These are phyloP conservation scores for Listronotus bonariensis DNA, from an alignment of 1,140 invertebrate genomes.

Conservation along the genomic window DNA sequence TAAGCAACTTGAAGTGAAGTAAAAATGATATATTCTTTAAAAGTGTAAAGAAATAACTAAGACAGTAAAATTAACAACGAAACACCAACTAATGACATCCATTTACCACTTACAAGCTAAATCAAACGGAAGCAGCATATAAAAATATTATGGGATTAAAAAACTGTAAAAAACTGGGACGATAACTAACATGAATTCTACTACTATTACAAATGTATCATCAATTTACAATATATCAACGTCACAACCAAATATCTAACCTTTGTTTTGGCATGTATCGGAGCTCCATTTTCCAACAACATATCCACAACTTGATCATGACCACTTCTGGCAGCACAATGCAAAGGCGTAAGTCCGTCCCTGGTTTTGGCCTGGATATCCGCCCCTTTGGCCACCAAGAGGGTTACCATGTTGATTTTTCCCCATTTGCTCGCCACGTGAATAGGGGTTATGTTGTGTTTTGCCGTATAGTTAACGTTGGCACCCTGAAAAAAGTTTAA, in stretches of 20 bases:
- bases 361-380: slow-evolving; percentile 93
- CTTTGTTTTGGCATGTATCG: slow-evolving; percentile 97
- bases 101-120: no score
- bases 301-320: slow-evolving; percentile 95
- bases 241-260: slow-evolving; percentile 57
- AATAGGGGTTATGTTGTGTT: slow-evolving; percentile 91
- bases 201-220: no score
- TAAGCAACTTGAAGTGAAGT: no score
- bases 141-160: slow-evolving; percentile 3
- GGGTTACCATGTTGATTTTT: slow-evolving; percentile 82
- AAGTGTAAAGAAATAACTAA: no score
- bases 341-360: slow-evolving; percentile 91
- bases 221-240: no score
- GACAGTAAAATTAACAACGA: no score
- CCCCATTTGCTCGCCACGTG: slow-evolving; percentile 98
- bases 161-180: no score
- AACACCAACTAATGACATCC: no score
- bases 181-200: no score
- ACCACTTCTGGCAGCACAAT: slow-evolving; percentile 93
- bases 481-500: slow-evolving; percentile 68
- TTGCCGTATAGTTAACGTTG: slow-evolving; percentile 95
- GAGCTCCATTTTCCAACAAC: slow-evolving; percentile 88
- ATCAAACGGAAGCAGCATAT: neutral
- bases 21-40: no score
- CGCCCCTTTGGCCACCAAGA: slow-evolving; percentile 84